Evolutionary conservation across 2,113 vertebrate species (phyloP), one percentile per base, ranked within the genome.

Genomic region (Sander lucioperca): DNA sequence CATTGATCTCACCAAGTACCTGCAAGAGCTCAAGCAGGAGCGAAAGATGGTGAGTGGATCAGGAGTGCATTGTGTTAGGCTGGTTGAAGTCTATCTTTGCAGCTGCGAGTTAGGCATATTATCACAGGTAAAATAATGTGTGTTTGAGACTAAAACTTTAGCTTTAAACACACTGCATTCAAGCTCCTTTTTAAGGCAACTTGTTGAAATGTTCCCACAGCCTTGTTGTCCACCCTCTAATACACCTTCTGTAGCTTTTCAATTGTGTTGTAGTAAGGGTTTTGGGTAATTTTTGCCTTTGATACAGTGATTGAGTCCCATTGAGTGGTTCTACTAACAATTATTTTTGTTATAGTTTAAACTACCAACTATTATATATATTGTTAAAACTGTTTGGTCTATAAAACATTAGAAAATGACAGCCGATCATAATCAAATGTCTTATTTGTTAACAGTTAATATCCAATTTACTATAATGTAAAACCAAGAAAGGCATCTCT

Each of bases 1-100:
- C 86, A 94, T 97, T 1, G 96, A 98, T 80, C 93, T 98, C 91
- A 94, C 95, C 67, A 97, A 96, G 86, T 96, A 96, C 84, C 95
- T 96, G 0, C 97, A 97, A 76, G 97, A 98, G 63, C 94, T 97
- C 80, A 97, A 97, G 88, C 96, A 96, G 93, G 97, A 98, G 68
- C 94, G 97, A 25, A 98, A 98, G 92, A 94, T 74, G 96, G 97
- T 98, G 93, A 94, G 48, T 13, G 23, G 16, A 53, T 6, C 18
- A 6, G 11, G 19, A 39, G 5, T 4, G 71, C 18, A 25, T 27
- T 6, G n/a, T 23, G 18, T 62, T 56, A 1, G 3, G 3, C 30
- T 64, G 47, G 4, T 51, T 51, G 10, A 58, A 73, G 45, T 25
- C 21, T 15, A 1, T 10, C 23, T 70, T 25, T 82, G 48, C 33